Evolutionary conservation across 2,888 invertebrate species (phyloP), one percentile per base, ranked within the genome.

Genomic region (Ashinkailepas kermadecensis): DNA sequence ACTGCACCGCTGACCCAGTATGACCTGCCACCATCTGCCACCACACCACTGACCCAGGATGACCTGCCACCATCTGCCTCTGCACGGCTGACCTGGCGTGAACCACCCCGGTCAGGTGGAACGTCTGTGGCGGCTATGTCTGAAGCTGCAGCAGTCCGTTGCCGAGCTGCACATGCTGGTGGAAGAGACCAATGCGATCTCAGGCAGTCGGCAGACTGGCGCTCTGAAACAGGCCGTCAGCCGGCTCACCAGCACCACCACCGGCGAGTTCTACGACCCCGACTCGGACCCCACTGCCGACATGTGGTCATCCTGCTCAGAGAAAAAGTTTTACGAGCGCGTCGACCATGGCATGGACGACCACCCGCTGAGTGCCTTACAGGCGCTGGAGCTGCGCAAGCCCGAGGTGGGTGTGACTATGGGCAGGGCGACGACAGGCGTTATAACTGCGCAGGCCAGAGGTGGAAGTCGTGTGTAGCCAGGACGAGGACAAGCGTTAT

Each of bases 291-390:
- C 74, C 54, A 10, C 10, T 56, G 54, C 54, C 21, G 74, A 74
- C 74, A 56, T 56, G 54, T 74, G 74, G 74, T 74, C 74, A 21
- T 12, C 74, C 74, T 54, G 13, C 74, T 74, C 74, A 21, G 74
- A 74, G 56, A 74, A 21, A 56, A 74, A 74, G 74, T 74, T 74
- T 56, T 74, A 56, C 74, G 56, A 74, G 74, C 18, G 21, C 54
- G 74, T 74, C 18, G 74, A 74, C 74, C 54, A 74, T 56, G 2
- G 56, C 21, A 21, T 74, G 9, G 74, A 74, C 74, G 74, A 74
- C 21, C 74, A 74, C 9, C 74, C 74, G 56, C 10, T 74, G 56
- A 18, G 56, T 54, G 74, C 74, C 8, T 54, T 74, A 9, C 74
- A 74, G 74, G 74, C 74, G 54, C 74, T 74, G 56, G 74, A 74